A percentile compares a stretch with the other conserved stretches of the same genome.
phyloP scores from a whole-genome alignment of 2,797 vertebrate species.

The Florisuga fusca region DNA sequence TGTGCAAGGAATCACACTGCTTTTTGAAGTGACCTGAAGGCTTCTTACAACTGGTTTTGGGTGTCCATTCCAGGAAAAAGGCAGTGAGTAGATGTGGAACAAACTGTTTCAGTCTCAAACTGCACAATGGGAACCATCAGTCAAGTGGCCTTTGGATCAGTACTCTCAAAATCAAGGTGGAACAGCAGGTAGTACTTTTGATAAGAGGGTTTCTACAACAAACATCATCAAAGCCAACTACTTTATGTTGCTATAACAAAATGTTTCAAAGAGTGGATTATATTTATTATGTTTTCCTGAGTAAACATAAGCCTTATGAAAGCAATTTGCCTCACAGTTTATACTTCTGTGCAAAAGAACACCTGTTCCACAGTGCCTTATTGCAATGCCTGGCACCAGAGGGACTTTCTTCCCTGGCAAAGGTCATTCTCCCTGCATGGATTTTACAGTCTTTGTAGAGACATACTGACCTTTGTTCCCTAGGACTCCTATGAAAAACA shows the following conservation, averaged over 20 bases:
- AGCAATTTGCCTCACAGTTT: not conserved
- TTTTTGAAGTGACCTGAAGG: not conserved
- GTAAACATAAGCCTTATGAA: not conserved
- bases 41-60: rapidly evolving
- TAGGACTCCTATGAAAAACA: not conserved
- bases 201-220: not conserved
- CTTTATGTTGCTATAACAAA: not conserved
- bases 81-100: rapidly evolving
- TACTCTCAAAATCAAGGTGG: not conserved
- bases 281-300: not conserved
- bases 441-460: not conserved
- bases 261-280: not conserved
- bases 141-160: not conserved
- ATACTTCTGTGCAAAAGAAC: not conserved
- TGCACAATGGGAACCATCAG: not conserved
- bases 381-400: not conserved
- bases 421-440: not conserved
- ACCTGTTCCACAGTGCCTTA: not conserved
- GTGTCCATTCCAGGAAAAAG: not conserved
- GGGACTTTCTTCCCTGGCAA: not conserved
- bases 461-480: not conserved
- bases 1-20: not conserved
- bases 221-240: not conserved
- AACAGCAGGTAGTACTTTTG: not conserved
- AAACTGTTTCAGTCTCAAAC: not conserved